phyloP scores from a whole-genome alignment of 2,113 vertebrate genomes.

The Paedocypris sp. region DNA sequence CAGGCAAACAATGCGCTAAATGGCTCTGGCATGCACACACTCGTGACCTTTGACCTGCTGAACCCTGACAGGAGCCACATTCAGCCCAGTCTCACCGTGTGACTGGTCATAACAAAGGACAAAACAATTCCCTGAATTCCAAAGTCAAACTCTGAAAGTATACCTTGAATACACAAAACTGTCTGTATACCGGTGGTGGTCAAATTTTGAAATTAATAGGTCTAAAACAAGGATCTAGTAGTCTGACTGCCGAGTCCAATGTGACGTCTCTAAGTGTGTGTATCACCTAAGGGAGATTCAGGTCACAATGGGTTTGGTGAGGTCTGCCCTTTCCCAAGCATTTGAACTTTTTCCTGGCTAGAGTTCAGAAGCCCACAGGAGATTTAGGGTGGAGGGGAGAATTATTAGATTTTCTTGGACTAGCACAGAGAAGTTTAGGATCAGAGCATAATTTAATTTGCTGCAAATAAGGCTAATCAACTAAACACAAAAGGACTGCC shows the following conservation, averaged over 20 bases:
- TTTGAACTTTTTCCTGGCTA: conserved; percentile 16
- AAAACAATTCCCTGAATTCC: neutral
- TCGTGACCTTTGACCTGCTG: conserved; percentile 6
- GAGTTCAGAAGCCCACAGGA: conserved; percentile 13
- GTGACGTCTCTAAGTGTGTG: neutral
- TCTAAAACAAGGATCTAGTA: neutral
- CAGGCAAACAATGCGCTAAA: neutral
- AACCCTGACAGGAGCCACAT: neutral
- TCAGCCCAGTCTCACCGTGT: neutral
- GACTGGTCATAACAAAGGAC: neutral
- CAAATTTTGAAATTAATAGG: neutral
- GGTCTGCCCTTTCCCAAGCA: neutral
- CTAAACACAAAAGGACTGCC: too few relatives aligned
- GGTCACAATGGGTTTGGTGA: neutral
- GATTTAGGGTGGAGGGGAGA: conserved; percentile 7
- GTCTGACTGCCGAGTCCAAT: neutral
- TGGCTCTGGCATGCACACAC: neutral
- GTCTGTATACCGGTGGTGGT: too few relatives aligned
- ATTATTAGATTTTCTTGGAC: neutral
- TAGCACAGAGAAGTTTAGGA: neutral
- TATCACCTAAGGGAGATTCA: neutral
- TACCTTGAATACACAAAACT: too few relatives aligned
- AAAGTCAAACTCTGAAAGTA: neutral
- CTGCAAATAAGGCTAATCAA: too few relatives aligned
- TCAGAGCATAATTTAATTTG: too few relatives aligned